Percentiles rank a stretch among this genome's conserved stretches.
These are phyloP conservation scores for Drosophila cardini DNA, from an alignment of 1,140 invertebrate species.

Conservation along the genomic window DNA sequence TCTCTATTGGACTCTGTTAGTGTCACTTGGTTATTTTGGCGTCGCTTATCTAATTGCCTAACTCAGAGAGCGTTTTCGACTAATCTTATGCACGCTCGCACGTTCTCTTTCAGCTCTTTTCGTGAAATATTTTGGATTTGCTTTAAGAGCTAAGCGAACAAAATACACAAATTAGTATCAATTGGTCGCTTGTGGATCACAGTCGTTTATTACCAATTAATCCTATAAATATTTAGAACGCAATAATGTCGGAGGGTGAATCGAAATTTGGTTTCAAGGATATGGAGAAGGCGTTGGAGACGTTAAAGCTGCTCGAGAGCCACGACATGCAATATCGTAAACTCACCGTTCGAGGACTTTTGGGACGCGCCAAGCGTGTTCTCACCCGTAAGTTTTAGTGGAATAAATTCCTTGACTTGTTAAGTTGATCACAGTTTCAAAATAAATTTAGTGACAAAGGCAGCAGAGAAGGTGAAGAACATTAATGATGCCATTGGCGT, in stretches of 20 bases:
- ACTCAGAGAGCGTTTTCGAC: constrained; percentile 28
- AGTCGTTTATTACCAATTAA: constrained; percentile 25
- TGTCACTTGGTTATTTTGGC: constrained; percentile 73
- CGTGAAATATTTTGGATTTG: background rate
- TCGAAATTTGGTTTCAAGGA: constrained; percentile 90
- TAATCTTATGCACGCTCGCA: constrained; percentile 53
- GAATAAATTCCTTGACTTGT: background rate
- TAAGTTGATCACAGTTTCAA: background rate
- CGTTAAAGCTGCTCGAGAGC: constrained; percentile 86
- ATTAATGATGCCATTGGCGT: constrained; percentile 88
- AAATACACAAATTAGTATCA: constrained; percentile 47
- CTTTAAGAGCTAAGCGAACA: constrained; percentile 11
- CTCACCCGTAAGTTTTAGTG: constrained; percentile 86
- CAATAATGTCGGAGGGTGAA: constrained; percentile 84
- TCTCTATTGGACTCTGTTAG: constrained; percentile 31
- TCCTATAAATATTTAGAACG: constrained; percentile 21
- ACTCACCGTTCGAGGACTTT: constrained; percentile 87
- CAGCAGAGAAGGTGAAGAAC: constrained; percentile 89
- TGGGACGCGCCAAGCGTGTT: constrained; percentile 88
- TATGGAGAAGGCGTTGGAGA: constrained; percentile 88
- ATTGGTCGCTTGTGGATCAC: constrained; percentile 37
- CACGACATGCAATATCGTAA: constrained; percentile 88
- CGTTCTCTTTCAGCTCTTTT: constrained; percentile 22
- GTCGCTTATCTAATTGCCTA: constrained; percentile 67
- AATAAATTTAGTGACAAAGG: constrained; percentile 87